Base-by-base conservation (phyloP, 2,888 invertebrate species). In the Branchellion lobata region DNA sequence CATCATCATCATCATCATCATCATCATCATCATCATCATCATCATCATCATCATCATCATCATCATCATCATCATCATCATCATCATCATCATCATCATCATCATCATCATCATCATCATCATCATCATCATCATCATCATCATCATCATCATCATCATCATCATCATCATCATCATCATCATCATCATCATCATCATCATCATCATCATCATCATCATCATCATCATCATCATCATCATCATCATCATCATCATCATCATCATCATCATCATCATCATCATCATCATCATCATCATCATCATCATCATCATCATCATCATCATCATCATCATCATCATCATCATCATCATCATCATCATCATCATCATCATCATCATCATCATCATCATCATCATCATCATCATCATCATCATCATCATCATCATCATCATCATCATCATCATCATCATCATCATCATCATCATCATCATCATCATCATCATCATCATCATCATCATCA, bases 291-390 rank as follows among this genome's bases (percentile, higher is more conserved):
- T 31, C 34, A 57, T 57, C 61, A 57, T 57, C 61, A 57, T 24
- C n/a, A 57, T 81, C 95, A 73, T 47, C 69, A 57, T 57, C 31
- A 34, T 31, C 34, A 57, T 57, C 61, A 57, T 57, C 61, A 57
- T 24, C n/a, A 57, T 81, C 95, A 73, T 47, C 69, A 57, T 57
- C 31, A 34, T 31, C 34, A 57, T 57, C 61, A 57, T 57, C 61
- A 57, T 24, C n/a, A 57, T 81, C 95, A 73, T 47, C 69, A 57
- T 57, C 31, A 34, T 31, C 34, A 57, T 57, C 61, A 57, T 57
- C 61, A 57, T 24, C n/a, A 57, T 81, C 95, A 73, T 47, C 69
- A 57, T 57, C 31, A 34, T 31, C 34, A 57, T 57, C 61, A 57
- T 57, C 61, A 57, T 24, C n/a, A 57, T 81, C 95, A 73, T 47